Conservation (phyloP, 2,888 invertebrate species). For the Drosophila paucipuncta region DNA sequence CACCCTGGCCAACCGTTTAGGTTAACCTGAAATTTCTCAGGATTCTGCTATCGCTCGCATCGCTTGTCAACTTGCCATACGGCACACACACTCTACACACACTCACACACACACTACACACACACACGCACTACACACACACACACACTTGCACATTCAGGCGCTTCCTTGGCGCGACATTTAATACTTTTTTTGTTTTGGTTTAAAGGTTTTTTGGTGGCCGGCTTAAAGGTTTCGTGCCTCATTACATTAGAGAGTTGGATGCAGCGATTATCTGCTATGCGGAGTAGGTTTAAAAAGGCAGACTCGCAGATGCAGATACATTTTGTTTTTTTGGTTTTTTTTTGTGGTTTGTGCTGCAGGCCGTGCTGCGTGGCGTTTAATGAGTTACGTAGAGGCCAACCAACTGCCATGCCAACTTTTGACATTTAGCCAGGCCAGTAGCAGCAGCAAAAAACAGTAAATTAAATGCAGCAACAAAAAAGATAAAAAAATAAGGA, state of each 20-base stretch:
- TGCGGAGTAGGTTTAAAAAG: conserved; percentile 52
- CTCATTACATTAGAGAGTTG: conserved; percentile 55
- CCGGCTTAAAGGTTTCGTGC: conserved; percentile 54
- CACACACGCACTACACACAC: background rate
- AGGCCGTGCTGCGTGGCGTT: conserved; percentile 37
- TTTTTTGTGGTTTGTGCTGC: background rate
- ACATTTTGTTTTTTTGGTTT: background rate
- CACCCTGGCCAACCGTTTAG: background rate
- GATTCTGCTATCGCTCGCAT: conserved; percentile 40
- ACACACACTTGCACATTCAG: conserved; percentile 5
- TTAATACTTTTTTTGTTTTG: conserved; percentile 20
- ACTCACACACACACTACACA: conserved; percentile 7
- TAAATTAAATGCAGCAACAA: conserved; percentile 66
- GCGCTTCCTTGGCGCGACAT: conserved; percentile 12
- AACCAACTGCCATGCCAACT: conserved; percentile 59
- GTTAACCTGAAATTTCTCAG: conserved; percentile 5
- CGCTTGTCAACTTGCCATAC: conserved; percentile 36
- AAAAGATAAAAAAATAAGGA: conserved; percentile 13
- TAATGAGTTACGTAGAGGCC: conserved; percentile 66
- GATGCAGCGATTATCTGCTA: conserved; percentile 59
- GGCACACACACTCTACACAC: conserved; percentile 4
- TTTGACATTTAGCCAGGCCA: conserved; percentile 68
- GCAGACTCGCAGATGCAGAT: conserved; percentile 40
- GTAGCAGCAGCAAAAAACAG: conserved; percentile 35
- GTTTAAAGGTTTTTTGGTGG: conserved; percentile 16